Evolutionary conservation across 2,888 invertebrate genomes (phyloP), one percentile per base, ranked within the genome.

Genomic region (Ligdia adustata): DNA sequence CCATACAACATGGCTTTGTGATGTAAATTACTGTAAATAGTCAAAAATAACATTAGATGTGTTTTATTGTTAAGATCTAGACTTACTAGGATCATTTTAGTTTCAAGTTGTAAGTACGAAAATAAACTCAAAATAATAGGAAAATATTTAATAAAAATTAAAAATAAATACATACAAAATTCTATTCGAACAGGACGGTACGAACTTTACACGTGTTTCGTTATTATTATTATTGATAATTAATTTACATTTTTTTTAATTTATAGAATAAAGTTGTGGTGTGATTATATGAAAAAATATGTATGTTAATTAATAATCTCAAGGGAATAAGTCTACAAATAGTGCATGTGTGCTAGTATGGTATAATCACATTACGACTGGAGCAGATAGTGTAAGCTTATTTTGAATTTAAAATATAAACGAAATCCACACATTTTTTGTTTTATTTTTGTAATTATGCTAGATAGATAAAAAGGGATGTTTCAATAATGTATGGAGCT

Each of bases 21-120:
- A 88, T 90, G 89, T 90, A 90, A 89, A 89, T 88, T 89, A 87
- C 80, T 90, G 89, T 90, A 90, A 76, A 87, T 88, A 85, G 56
- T 60, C 55, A 66, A 63, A 55, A 56, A 75, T 75, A 71, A 75
- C 72, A 71, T 75, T n/a, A 66, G 73, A 68, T 55, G 64, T 64
- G 66, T 75, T 68, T 73, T 74, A 76, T 69, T 57, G 64, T 68
- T 84, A 84, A 83, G 82, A 66, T 80, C 65, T 74, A 71, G 69
- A 57, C 9, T 29, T 46, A 18, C 14, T 75, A 75, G 65, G 64
- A 55, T 65, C 64, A 64, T 62, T 62, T 66, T 71, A 66, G 60
- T 57, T 70, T 32, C 34, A 77, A 71, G 75, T 76, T 82, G 75
- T 81, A 82, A 82, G 82, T 79, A 81, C 77, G 81, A 73, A 78